Percentiles rank a stretch among this genome's conserved stretches.
These are phyloP conservation scores for Synchiropus splendidus DNA, from an alignment of 2,113 vertebrate genomes.

Conservation along the genomic window DNA sequence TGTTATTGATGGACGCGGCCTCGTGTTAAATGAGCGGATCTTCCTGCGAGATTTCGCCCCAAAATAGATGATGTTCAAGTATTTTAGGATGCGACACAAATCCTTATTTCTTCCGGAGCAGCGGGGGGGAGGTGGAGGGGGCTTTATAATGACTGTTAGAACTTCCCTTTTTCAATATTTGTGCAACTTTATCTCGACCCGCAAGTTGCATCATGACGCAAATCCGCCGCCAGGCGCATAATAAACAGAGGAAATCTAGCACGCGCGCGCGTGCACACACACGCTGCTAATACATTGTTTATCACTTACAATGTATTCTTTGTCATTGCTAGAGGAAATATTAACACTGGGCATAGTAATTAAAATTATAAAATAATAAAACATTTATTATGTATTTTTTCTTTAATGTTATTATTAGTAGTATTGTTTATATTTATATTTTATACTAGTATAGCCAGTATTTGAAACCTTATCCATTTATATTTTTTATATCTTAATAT, in stretches of 20 bases:
- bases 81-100: conserved; percentile 98
- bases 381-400: no score
- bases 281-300: no score
- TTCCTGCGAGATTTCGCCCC: conserved; percentile 83
- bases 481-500: no score
- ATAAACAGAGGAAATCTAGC: conserved; percentile 91
- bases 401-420: no score
- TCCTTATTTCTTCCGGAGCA: conserved; percentile 98
- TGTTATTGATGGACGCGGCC: conserved; percentile 87
- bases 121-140: conserved; percentile 56
- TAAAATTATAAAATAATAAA: no score
- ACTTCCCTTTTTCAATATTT: conserved; percentile 98
- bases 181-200: conserved; percentile 97
- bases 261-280: conserved; percentile 83
- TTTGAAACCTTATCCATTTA: no score
- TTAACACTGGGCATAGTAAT: no score
- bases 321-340: no score
- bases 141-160: conserved; percentile 90
- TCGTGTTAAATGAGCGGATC: conserved; percentile 94
- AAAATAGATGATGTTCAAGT: conserved; percentile 89
- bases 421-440: no score
- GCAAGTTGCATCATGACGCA: conserved; percentile 97
- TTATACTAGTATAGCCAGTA: no score
- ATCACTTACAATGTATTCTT: no score
- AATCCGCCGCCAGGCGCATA: conserved; percentile 92